Conservation (phyloP, 2,113 vertebrate species). For the Cryptomyrus ogoouensis region DNA sequence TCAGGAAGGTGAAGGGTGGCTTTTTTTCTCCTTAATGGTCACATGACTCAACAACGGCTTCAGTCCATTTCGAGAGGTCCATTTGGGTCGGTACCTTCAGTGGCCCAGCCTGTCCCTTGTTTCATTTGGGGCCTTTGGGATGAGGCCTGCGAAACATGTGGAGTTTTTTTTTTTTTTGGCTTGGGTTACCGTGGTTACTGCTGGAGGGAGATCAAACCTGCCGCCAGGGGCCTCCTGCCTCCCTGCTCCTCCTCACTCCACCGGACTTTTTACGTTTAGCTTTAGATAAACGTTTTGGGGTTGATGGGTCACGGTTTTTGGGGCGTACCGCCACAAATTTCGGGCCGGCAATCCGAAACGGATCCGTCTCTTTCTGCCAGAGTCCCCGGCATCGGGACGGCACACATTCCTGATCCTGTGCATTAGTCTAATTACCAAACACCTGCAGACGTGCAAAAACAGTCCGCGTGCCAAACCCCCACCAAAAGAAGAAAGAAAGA, state of each 20-base stretch:
- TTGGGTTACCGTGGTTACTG: slow-evolving; percentile 67
- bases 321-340: slow-evolving; percentile 73
- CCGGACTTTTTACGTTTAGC: slow-evolving; percentile 75
- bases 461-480: slow-evolving; percentile 69
- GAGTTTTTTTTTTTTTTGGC: slow-evolving; percentile 22
- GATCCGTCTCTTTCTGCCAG: slow-evolving; percentile 64
- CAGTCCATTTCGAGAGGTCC: neutral
- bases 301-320: slow-evolving; percentile 60
- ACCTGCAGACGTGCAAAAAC: slow-evolving; percentile 88
- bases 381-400: slow-evolving; percentile 53
- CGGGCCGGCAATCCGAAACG: slow-evolving; percentile 60
- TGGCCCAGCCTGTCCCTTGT: slow-evolving; percentile 38
- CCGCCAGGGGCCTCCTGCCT: slow-evolving; percentile 54
- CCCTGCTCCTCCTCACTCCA: slow-evolving; percentile 48
- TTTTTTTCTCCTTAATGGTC: neutral
- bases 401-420: slow-evolving; percentile 75
- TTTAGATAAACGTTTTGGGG: slow-evolving; percentile 78
- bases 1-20: neutral
- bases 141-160: slow-evolving; percentile 50
- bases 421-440: slow-evolving; percentile 91
- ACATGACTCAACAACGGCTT: neutral
- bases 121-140: slow-evolving; percentile 59
- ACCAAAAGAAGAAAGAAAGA: slow-evolving; percentile 57
- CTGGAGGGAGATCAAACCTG: slow-evolving; percentile 78
- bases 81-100: slow-evolving; percentile 9